phyloP scores from a whole-genome alignment of 1,140 invertebrate species.

The Palaemon carinicauda region DNA sequence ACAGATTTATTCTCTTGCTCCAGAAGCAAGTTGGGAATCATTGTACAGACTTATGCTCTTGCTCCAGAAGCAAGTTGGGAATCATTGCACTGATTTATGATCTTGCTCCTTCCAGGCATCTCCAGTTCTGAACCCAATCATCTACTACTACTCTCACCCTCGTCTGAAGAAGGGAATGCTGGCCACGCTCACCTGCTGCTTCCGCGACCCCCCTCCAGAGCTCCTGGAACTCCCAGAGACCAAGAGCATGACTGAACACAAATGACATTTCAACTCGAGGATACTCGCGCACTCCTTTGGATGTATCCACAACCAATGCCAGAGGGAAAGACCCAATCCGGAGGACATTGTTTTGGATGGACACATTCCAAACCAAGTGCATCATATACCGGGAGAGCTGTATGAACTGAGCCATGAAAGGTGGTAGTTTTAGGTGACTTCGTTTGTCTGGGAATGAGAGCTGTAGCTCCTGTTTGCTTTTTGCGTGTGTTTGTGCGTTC shows the following conservation, averaged over 20 bases:
- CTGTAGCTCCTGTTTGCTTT: too few species aligned
- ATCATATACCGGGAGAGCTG: too few species aligned
- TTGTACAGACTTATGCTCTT: neutral
- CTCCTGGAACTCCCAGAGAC: constrained; percentile 37
- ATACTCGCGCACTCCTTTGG: neutral
- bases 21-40: neutral
- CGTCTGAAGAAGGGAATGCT: constrained; percentile 45
- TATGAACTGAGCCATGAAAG: too few species aligned
- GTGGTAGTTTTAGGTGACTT: too few species aligned
- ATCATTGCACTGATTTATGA: neutral
- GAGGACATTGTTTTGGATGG: too few species aligned
- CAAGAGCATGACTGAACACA: constrained; percentile 37
- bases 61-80: neutral
- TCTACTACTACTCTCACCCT: constrained; percentile 42
- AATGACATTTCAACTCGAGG: constrained; percentile 13
- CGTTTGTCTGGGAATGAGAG: too few species aligned
- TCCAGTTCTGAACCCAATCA: constrained; percentile 41
- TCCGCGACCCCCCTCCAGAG: constrained; percentile 31
- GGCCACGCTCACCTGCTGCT: constrained; percentile 38
- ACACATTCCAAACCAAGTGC: too few species aligned
- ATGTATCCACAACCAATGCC: neutral
- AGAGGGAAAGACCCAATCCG: too few species aligned
- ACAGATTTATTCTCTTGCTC: too few species aligned
- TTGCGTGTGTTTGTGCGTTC: too few species aligned
- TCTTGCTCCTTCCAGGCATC: neutral